A percentile compares a stretch with the other conserved stretches of the same genome.
Conservation (phyloP, 1,140 invertebrate genomes). For the Cryptotermes secundus region DNA sequence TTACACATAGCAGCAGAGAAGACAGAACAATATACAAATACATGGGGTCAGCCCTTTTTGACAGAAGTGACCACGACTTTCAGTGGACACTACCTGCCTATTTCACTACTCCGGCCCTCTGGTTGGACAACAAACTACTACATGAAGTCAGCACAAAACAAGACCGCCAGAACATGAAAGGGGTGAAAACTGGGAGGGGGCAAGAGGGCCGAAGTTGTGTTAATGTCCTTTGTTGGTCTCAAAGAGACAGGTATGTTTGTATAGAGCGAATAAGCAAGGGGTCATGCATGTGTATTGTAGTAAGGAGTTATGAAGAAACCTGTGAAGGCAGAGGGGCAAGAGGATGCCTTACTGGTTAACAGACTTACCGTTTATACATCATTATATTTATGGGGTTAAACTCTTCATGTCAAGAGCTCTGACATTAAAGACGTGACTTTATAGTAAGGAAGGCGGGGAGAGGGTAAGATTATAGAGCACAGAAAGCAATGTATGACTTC, state of each 20-base stretch:
- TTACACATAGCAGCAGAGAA: not conserved
- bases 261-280: not conserved
- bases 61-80: not conserved
- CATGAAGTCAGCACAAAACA: constrained; percentile 12
- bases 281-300: not conserved
- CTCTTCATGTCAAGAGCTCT: not conserved
- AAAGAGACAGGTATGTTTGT: constrained; percentile 19
- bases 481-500: not conserved
- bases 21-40: not conserved
- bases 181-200: not conserved
- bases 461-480: not conserved
- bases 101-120: not conserved
- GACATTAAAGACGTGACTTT: constrained; percentile 6
- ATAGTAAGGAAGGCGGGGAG: not conserved
- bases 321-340: not conserved
- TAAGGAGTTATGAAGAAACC: not conserved
- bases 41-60: not conserved
- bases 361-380: constrained; percentile 6
- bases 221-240: not conserved
- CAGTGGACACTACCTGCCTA: not conserved
- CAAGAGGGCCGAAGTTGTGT: not conserved
- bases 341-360: not conserved
- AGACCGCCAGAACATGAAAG: not conserved
- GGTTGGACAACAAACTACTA: not conserved
- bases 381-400: not conserved